Base-by-base conservation (phyloP, 2,888 invertebrate species). In the Eristalinus sepulchralis region DNA sequence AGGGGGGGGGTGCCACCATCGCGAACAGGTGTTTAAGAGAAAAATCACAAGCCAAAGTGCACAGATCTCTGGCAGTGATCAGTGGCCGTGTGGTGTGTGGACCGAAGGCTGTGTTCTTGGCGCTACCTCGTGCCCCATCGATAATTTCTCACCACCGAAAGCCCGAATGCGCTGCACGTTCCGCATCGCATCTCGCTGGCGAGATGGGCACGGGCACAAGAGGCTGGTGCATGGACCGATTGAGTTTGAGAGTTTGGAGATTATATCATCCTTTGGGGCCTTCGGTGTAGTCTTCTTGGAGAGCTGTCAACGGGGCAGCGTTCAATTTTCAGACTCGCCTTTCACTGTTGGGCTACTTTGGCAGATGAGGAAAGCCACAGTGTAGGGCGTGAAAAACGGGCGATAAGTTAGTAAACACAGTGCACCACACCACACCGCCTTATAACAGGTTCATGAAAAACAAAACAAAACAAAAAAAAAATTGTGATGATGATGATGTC, bases 331-430 rank as follows among this genome's bases (percentile, higher is more conserved):
- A 27, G 36, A 33, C 27, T 24, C 22, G 17, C 36, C 17, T 31
- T 53, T 22, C 13, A 20, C 39, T 10, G 22, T 17, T 62, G 57
- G 57, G 13, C 24, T 17, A 47, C 47, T 47, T 47, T 57, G 13
- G 22, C 17, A 31, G 73, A 63, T 78, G 67, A 68, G 60, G 67
- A 68, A 75, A 62, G 39, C 67, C 63, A 64, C 27, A 68, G 72
- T 70, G 82, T 68, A 78, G 67, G 85, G 85, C 84, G 84, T 85
- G 81, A 85, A 85, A 81, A 85, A 72, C 68, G 70, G n/a, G 77
- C 67, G 81, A 71, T 76, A 85, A 78, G 62, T 77, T 77, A 77
- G 77, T 64, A 82, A 82, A 81, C 81, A 85, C 84, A 67, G 67
- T 71, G 71, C 80, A 57, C 57, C 10, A 6, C 57, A 5, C n/a